Conservation (phyloP, 2,113 vertebrate genomes). For the Notothenia rossii region DNA sequence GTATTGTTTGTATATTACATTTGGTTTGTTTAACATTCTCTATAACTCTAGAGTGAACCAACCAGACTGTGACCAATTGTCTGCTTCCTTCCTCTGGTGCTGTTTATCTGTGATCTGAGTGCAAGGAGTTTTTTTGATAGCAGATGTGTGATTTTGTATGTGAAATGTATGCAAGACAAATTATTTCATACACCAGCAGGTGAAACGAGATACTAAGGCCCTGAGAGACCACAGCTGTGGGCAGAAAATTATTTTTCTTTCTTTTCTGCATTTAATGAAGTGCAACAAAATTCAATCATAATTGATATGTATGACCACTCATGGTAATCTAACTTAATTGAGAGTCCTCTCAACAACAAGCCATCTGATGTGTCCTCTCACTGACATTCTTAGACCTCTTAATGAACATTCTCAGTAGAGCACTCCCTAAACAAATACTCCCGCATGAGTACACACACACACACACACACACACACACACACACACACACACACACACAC, state of each 20-base stretch:
- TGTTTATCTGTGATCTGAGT: too few relatives aligned
- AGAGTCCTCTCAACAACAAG: background rate
- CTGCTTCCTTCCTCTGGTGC: background rate
- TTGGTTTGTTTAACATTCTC: background rate
- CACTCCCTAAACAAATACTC: background rate
- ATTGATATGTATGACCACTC: background rate
- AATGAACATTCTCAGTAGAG: constrained; percentile 11
- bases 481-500: background rate
- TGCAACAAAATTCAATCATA: background rate
- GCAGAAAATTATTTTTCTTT: background rate
- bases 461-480: background rate
- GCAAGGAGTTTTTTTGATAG: too few relatives aligned
- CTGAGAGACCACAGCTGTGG: background rate
- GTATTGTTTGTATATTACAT: background rate
- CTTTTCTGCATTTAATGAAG: background rate
- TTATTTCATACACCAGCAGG: too few relatives aligned
- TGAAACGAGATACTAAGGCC: too few relatives aligned
- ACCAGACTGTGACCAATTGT: background rate
- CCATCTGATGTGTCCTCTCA: background rate
- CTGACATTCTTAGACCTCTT: constrained; percentile 5
- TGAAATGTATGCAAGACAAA: background rate
- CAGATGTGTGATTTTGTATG: background rate
- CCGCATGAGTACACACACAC: too few relatives aligned
- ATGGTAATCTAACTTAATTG: background rate
- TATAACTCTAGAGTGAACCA: background rate